Base-by-base conservation (phyloP, 2,888 invertebrate species). In the Allygus modestus region DNA sequence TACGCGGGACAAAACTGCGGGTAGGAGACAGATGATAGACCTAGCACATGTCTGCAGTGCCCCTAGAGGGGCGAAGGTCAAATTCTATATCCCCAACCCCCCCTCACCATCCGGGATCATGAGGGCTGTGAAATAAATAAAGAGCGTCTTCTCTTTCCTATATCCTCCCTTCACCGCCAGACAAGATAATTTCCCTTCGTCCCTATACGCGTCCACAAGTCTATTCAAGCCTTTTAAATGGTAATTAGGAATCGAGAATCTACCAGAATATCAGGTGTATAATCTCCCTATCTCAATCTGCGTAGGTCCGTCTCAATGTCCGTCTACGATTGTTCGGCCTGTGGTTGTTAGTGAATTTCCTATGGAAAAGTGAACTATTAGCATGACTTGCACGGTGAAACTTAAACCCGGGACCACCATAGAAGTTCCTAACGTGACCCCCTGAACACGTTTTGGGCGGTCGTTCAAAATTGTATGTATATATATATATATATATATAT, bases 161-260 rank as follows among this genome's bases (percentile, higher is more conserved):
- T 79, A n/a, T 5, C 41, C 26, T 46, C 28, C 43, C 73, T 20
- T 23, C 37, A 37, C 28, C 65, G 17, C 20, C 9, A 11, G 77
- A 77, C 77, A 77, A 77, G 77, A 77, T 77, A 46, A 77, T 77
- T 46, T 77, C 77, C 51, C 20, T 75, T 17, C n/a, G 26, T 28
- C 23, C 69, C 43, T 73, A 65, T n/a, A n/a, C n/a, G n/a, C n/a
- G n/a, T n/a, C 65, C 65, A 28, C 65, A 65, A 65, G 26, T 0
- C 15, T 15, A 28, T 65, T 65, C 28, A 65, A 54, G 11, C 65
- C 58, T 28, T 65, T 65, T 65, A 28, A 26, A 65, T 65, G 65
- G 65, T 28, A 65, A 65, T 65, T 31, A 31, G 65, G 23, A 23
- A 1, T 65, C 15, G 31, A 65, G 65, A 65, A 28, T 17, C 28